Conservation (phyloP, 1,140 invertebrate genomes). For the Cheumatopsyche charites region DNA sequence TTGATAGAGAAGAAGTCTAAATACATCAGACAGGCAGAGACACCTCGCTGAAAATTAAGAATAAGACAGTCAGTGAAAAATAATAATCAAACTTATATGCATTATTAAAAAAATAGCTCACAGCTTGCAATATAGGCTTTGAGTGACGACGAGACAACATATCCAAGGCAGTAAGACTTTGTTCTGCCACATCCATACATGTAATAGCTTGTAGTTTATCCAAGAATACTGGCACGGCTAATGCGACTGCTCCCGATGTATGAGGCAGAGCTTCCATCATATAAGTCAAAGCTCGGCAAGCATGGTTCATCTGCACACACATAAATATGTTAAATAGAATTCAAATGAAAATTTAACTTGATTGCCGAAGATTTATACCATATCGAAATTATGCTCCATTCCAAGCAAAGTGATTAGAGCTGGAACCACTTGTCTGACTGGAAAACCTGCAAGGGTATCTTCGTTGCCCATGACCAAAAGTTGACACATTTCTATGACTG, state of each 20-base stretch:
- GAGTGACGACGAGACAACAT: conserved; percentile 96
- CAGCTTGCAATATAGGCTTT: conserved; percentile 94
- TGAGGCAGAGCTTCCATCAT: conserved; percentile 99
- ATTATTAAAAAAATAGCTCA: conserved; percentile 58
- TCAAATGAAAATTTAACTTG: not conserved
- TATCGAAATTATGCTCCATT: conserved; percentile 98
- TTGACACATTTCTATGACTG: conserved; percentile 98
- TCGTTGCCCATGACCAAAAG: conserved; percentile 99
- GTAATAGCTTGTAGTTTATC: conserved; percentile 97
- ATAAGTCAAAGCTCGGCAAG: conserved; percentile 96
- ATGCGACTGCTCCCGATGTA: conserved; percentile 94
- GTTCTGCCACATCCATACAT: conserved; percentile 99
- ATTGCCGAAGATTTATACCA: conserved; percentile 64
- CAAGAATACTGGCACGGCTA: conserved; percentile 94
- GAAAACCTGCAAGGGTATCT: conserved; percentile 97
- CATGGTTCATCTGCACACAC: conserved; percentile 90
- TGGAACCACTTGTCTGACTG: conserved; percentile 96
- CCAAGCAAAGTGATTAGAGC: conserved; percentile 86
- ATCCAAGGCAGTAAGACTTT: conserved; percentile 93
- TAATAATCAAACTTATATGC: not conserved
- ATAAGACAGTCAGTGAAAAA: not conserved
- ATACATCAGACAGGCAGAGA: conserved; percentile 93
- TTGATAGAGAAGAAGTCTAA: conserved; percentile 98
- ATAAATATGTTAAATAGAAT: not conserved
- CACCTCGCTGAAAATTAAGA: conserved; percentile 75